Evolutionary conservation across 2,113 vertebrate genomes (phyloP), one percentile per base, ranked within the genome.

Genomic region (Peromyscus leucopus): DNA sequence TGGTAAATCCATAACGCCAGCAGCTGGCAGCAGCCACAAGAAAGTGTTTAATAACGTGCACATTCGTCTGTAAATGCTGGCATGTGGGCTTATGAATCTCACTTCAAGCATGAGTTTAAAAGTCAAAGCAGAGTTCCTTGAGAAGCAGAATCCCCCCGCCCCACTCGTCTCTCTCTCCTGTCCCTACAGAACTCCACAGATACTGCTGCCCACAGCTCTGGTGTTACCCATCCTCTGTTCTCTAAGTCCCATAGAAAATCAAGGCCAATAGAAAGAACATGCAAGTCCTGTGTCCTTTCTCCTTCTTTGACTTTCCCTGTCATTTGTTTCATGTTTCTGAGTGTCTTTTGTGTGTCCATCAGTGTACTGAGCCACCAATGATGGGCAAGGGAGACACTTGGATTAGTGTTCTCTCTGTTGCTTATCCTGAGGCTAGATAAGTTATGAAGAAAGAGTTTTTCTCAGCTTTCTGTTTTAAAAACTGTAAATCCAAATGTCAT

Each of bases 111-210:
- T 12, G 12, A 86, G 19, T 91, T 92, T 87, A 79, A 92, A 48
- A 71, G 33, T 65, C 57, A 42, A 85, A 42, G 82, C 42, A 28
- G 67, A 39, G 59, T n/a, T 17, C 59, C 9, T 36, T 42, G 36
- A 91, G 63, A 2, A n/a, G 39, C 11, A 85, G 42, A 46, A 10
- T 33, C 67, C 9, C 17, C 21, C 17, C 15, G 11, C 31, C 65
- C 31, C 2, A 48, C 46, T 48, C 7, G 46, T 3, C 46, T n/a
- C 26, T 51, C 15, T 2, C 31, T 4, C 0, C 0, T 2, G 8
- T 36, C 11, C 7, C 36, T 24, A 48, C 31, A 0, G 12, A 7
- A 28, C n/a, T 1, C 57, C 57, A 65, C 7, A 85, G 61, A 65
- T 28, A 1, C 48, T 5, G 1, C 39, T 31, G 13, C 2, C 55